Conservation (phyloP, 2,797 vertebrate species). For the Anableps anableps region DNA sequence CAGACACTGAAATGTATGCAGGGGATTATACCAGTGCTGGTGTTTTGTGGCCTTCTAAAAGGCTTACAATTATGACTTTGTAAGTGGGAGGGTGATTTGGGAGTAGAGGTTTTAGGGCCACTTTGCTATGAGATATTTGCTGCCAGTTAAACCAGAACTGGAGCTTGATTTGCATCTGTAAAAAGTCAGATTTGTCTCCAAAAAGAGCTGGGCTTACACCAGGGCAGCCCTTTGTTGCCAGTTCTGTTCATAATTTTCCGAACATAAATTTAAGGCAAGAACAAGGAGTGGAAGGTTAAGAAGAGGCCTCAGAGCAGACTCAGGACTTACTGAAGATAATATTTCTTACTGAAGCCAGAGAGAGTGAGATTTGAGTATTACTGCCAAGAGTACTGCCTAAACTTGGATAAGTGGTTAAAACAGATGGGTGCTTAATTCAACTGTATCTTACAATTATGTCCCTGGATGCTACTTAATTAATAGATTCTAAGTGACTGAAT, state of each 20-base stretch:
- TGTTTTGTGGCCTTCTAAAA: constrained; percentile 3
- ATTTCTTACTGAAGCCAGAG: neutral
- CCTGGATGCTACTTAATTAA: neutral
- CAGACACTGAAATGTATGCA: neutral
- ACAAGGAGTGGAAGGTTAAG: neutral
- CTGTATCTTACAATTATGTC: neutral
- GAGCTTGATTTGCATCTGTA: neutral
- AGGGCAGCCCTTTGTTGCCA: neutral
- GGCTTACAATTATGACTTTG: constrained; percentile 9
- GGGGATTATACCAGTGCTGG: neutral
- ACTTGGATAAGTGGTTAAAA: neutral
- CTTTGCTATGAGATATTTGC: neutral
- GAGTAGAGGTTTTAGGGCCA: neutral
- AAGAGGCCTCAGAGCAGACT: neutral
- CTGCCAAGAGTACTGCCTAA: neutral
- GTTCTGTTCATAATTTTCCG: neutral
- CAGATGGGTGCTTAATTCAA: neutral
- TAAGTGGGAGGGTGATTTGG: neutral
- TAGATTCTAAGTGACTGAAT: neutral
- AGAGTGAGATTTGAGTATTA: neutral
- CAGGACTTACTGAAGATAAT: neutral
- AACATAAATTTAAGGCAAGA: constrained; percentile 1
- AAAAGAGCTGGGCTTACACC: neutral
- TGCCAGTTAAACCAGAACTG: neutral
- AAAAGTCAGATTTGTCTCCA: constrained; percentile 3